Base-by-base conservation (phyloP, 2,113 vertebrate genomes). In the Brienomyrus brachyistius region DNA sequence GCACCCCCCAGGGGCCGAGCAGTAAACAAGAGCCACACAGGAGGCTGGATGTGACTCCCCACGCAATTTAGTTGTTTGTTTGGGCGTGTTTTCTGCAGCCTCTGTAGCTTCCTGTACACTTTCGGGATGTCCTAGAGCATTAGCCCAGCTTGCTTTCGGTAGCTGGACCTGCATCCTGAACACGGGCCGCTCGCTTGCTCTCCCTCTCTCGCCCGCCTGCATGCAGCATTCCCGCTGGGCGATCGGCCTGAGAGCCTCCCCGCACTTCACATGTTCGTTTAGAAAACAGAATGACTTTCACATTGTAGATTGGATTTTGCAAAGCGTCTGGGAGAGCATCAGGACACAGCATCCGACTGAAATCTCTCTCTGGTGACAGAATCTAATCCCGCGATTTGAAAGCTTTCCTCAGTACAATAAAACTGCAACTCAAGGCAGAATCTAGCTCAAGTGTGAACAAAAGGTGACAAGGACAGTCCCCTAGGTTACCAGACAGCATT, bases 41-140 rank as follows among this genome's bases (percentile, higher is more conserved):
- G 13, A 23, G 17, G 15, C 1, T 23, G 19, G 21, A 31, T 86
- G 47, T 45, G 27, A 11, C 66, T 23, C 27, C 27, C 27, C 27
- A 11, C 5, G 5, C 47, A 43, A 88, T 91, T 91, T 90, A 89
- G 88, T 92, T 92, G 91, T 92, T 92, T 92, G 91, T 94, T 92
- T 90, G 59, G 48, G n/a, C 19, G 45, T 48, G 45, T 74, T 89
- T 54, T 77, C 74, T 40, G 50, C 56, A 31, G 56, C 43, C 40
- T 80, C n/a, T 88, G 5, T 4, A 4, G 40, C 47, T 21, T 70
- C 27, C 93, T 86, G 90, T 88, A 92, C 92, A 90, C 91, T 91
- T 91, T 93, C 88, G 91, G 88, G 90, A 92, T 70, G 88, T 93
- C 92, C 31, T 90, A 86, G 87, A 92, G 93, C 93, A 93, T 95